These are phyloP conservation scores for Cephus nigrinus DNA, from an alignment of 2,888 invertebrate species.

Conservation along the genomic window DNA sequence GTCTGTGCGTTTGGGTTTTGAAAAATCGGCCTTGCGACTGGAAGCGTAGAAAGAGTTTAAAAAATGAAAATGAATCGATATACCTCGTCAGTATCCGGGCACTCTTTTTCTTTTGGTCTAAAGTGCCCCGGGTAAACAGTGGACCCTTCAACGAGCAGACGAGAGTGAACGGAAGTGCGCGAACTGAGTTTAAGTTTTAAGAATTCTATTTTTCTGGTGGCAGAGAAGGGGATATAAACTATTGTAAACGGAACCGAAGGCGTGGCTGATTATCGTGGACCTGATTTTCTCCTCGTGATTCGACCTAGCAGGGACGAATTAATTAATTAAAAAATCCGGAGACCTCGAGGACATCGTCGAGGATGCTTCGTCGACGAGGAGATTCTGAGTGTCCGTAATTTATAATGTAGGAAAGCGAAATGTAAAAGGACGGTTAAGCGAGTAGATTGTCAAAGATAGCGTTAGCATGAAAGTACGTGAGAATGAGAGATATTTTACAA, in stretches of 20 bases:
- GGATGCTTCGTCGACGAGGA: neutral
- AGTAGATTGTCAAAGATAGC: neutral
- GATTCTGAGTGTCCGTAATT: neutral
- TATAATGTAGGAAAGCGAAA: neutral
- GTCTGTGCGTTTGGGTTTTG: neutral
- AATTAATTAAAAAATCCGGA: neutral
- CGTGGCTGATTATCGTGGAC: neutral
- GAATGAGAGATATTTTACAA: conserved; percentile 36
- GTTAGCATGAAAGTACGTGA: neutral
- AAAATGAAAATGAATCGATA: neutral
- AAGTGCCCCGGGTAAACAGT: conserved; percentile 3
- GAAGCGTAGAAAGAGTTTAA: neutral
- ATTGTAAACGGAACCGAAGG: conserved; percentile 19
- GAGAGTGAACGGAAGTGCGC: conserved; percentile 31
- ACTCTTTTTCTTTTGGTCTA: conserved; percentile 8
- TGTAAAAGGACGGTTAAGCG: neutral
- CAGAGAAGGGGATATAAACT: conserved; percentile 31
- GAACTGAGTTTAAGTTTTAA: conserved; percentile 61
- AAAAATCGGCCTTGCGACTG: neutral
- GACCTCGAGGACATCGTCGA: neutral
- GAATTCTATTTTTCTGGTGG: conserved; percentile 64
- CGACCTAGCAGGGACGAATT: neutral
- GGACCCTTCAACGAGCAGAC: neutral
- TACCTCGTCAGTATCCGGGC: conserved; percentile 3
- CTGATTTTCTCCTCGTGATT: neutral